Evolutionary conservation across 2,797 vertebrate genomes (phyloP).

Genomic region (Phalanger gymnotis): DNA sequence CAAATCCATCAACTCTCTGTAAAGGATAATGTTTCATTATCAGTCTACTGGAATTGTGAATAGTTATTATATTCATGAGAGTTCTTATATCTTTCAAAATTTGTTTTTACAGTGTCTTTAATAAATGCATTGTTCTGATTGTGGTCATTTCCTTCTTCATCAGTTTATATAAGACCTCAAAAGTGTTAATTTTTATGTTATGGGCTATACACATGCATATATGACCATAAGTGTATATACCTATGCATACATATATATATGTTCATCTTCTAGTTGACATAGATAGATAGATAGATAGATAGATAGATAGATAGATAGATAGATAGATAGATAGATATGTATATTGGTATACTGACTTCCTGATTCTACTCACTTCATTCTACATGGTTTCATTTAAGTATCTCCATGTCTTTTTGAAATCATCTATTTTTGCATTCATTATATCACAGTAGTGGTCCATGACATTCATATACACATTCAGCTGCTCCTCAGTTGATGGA

Average conservation of each 20-base stretch:
- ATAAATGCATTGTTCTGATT: not conserved
- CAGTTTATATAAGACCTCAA: not conserved
- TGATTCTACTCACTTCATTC: not conserved
- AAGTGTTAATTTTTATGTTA: not conserved
- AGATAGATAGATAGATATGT: too few relatives aligned
- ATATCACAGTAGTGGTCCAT: not conserved
- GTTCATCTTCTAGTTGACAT: not conserved
- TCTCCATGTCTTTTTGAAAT: not conserved
- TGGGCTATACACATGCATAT: not conserved
- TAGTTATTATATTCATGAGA: not conserved
- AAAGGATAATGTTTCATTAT: not conserved
- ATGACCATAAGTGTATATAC: not conserved
- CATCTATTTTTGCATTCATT: not conserved
- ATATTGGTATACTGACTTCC: not conserved
- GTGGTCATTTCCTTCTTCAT: not conserved
- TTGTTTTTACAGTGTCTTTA: not conserved
- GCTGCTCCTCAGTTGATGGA: not conserved
- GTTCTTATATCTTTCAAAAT: not conserved
- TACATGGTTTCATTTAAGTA: not conserved
- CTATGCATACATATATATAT: not conserved
- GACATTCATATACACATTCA: not conserved
- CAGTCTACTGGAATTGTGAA: not conserved
- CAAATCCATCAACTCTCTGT: not conserved
- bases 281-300: too few relatives aligned
- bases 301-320: too few relatives aligned